A percentile compares a stretch with the other conserved stretches of the same genome.
phyloP scores from a whole-genome alignment of 2,113 vertebrate species.

The Craseonycteris thonglongyai region DNA sequence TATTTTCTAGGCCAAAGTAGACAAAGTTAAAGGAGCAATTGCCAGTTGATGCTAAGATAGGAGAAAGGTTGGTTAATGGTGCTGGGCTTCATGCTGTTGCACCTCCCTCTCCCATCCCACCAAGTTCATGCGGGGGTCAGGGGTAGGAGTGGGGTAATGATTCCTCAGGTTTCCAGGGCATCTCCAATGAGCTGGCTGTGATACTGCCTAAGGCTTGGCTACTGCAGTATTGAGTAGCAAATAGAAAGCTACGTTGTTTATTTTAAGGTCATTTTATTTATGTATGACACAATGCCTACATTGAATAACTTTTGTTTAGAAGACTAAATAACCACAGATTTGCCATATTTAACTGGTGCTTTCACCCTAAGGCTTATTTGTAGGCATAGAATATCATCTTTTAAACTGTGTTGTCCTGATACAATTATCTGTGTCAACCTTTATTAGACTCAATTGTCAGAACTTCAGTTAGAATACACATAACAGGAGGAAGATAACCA shows the following conservation, averaged over 20 bases:
- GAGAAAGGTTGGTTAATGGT: background rate
- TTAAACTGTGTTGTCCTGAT: background rate
- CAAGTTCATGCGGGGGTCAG: background rate
- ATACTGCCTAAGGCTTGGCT: background rate
- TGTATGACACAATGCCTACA: background rate
- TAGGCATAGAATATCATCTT: background rate
- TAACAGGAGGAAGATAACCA: background rate
- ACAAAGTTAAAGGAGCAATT: background rate
- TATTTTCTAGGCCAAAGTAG: background rate
- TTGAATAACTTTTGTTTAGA: background rate
- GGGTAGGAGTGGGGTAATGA: too few species aligned
- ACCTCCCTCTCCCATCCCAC: background rate
- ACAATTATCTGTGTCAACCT: background rate
- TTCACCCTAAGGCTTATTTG: background rate
- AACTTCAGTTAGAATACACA: background rate
- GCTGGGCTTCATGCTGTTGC: rapidly evolving
- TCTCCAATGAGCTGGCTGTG: background rate
- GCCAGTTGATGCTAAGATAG: background rate
- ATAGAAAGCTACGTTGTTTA: background rate
- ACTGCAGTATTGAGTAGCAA: background rate
- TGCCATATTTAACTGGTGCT: background rate
- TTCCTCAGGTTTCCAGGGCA: too few species aligned
- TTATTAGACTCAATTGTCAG: background rate
- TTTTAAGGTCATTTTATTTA: background rate
- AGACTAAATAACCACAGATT: background rate